Evolutionary conservation across 1,140 invertebrate species (phyloP).

Genomic region (Papilio helenus): DNA sequence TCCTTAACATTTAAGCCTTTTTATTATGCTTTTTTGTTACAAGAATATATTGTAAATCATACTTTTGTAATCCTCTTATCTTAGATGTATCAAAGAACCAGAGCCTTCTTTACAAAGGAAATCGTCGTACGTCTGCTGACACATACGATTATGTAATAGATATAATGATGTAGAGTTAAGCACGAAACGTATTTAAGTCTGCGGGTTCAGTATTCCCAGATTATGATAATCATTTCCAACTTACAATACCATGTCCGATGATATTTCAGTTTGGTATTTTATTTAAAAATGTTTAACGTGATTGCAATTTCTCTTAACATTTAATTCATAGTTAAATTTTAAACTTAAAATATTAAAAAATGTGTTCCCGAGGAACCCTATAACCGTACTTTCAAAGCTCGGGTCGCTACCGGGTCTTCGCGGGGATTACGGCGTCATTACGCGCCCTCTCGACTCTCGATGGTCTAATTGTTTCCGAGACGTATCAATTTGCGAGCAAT

Average conservation of each 20-base stretch:
- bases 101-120: slow-evolving; percentile 22
- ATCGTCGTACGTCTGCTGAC: slow-evolving; percentile 29
- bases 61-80: slow-evolving; percentile 20
- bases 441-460: slow-evolving; percentile 37
- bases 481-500: slow-evolving; percentile 59
- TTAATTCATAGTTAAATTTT: background rate
- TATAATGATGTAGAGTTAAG: background rate
- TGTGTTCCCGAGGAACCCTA: slow-evolving; percentile 22
- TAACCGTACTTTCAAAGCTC: slow-evolving; percentile 21
- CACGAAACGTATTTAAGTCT: background rate
- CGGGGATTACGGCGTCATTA: slow-evolving; percentile 47
- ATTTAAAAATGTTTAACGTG: background rate
- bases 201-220: background rate
- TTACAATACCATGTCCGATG: background rate
- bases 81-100: slow-evolving; percentile 20
- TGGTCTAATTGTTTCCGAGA: slow-evolving; percentile 55
- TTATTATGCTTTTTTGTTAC: no score
- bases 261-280: background rate
- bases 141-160: slow-evolving; percentile 38
- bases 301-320: background rate
- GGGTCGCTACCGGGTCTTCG: slow-evolving; percentile 14
- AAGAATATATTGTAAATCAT: background rate
- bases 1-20: no score
- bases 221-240: background rate
- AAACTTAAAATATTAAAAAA: no score